A percentile compares a stretch with the other conserved stretches of the same genome.
phyloP scores from a whole-genome alignment of 1,140 invertebrate genomes.

The Drosophila pallidifrons region DNA sequence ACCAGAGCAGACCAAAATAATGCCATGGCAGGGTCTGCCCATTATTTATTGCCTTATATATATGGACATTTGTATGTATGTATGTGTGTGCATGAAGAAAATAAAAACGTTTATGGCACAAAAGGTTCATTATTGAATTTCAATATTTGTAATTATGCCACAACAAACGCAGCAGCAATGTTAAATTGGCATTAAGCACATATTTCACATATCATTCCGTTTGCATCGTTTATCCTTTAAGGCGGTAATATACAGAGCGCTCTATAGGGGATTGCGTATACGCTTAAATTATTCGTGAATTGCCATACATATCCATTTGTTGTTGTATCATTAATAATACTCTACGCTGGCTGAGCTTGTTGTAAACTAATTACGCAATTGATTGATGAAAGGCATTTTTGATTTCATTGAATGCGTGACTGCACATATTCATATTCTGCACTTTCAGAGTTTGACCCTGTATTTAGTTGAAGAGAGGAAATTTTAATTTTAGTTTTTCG shows the following conservation, averaged over 20 bases:
- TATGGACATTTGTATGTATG: not conserved
- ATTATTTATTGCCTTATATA: slow-evolving; percentile 74
- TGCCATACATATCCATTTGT: no score
- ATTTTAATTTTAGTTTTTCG: no score
- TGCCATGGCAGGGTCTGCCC: not conserved
- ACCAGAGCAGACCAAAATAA: not conserved
- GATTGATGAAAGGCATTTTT: not conserved
- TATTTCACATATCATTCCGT: not conserved
- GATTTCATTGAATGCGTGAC: not conserved
- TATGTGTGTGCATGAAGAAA: slow-evolving; percentile 1
- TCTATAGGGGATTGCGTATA: not conserved
- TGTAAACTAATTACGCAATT: not conserved
- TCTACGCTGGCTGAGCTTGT: not conserved
- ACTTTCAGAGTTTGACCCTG: not conserved
- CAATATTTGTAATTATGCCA: slow-evolving; percentile 39
- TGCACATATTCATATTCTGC: not conserved
- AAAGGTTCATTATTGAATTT: slow-evolving; percentile 51
- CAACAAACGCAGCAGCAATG: slow-evolving; percentile 7
- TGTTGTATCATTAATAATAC: no score
- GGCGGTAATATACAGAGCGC: not conserved
- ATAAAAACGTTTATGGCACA: slow-evolving; percentile 16
- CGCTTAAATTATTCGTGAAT: not conserved
- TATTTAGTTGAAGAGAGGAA: no score
- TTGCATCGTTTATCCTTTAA: not conserved
- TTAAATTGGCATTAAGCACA: slow-evolving; percentile 19